Percentiles rank a stretch among this genome's conserved stretches.
phyloP scores from a whole-genome alignment of 2,113 vertebrate species.

The Mirza zaza region DNA sequence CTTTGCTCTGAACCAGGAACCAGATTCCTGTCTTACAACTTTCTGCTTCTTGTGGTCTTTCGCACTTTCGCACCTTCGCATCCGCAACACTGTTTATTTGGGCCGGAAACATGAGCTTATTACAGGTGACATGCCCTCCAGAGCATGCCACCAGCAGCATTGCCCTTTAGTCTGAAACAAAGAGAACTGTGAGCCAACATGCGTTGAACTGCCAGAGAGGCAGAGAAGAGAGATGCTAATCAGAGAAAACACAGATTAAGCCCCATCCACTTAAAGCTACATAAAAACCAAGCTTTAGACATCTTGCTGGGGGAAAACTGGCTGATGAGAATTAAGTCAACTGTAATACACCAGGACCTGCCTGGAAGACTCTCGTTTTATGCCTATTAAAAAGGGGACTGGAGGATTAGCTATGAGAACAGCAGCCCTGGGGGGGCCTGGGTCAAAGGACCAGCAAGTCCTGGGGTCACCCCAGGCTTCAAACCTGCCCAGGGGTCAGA shows the following conservation, averaged over 20 bases:
- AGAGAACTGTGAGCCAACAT: neutral
- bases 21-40: neutral
- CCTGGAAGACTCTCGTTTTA: neutral
- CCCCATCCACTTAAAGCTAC: neutral
- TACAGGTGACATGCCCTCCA: neutral
- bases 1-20: neutral
- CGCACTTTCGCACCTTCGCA: neutral
- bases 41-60: rapidly evolving
- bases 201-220: neutral
- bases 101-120: neutral
- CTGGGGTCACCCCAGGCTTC: neutral
- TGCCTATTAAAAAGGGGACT: neutral
- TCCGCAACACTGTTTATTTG: neutral
- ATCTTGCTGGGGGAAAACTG: neutral
- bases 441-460: neutral
- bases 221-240: neutral
- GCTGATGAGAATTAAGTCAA: neutral
- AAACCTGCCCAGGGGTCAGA: neutral
- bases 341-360: neutral
- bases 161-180: neutral
- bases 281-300: neutral
- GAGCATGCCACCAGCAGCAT: rapidly evolving
- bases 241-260: neutral
- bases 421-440: rapidly evolving
- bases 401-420: neutral